phyloP scores from a whole-genome alignment of 2,113 vertebrate species.

The Meriones unguiculatus region DNA sequence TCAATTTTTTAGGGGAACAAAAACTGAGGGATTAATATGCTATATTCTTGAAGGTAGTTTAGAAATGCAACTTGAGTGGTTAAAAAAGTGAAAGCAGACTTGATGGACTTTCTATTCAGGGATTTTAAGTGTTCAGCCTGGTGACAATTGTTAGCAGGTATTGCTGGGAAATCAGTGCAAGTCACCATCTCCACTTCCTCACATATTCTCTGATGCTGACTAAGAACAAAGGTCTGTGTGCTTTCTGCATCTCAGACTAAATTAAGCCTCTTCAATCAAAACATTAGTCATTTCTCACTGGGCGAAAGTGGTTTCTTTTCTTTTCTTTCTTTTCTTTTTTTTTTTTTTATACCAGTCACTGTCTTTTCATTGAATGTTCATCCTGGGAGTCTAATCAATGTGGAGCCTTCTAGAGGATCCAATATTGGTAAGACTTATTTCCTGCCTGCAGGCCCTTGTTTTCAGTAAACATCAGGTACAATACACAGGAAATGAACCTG shows the following conservation, averaged over 20 bases:
- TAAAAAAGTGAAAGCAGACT: background rate
- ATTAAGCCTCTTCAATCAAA: background rate
- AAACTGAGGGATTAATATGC: background rate
- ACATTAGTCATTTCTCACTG: background rate
- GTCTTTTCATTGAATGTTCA: background rate
- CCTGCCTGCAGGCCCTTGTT: background rate
- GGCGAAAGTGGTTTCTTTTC: background rate
- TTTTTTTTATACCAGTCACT: background rate
- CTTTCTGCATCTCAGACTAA: background rate
- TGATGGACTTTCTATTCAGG: background rate
- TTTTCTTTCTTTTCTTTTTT: background rate
- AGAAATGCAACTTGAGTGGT: background rate
- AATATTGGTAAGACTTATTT: background rate
- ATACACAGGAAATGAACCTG: background rate
- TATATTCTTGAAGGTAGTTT: background rate
- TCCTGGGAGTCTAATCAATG: no score
- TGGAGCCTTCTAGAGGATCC: background rate
- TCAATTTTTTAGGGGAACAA: background rate
- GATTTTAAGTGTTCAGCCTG: background rate
- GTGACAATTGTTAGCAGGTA: no score
- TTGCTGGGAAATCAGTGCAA: background rate
- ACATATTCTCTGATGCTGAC: background rate
- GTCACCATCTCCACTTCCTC: background rate
- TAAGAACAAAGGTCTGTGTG: background rate
- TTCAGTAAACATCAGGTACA: background rate